These are phyloP conservation scores for Porites cylindrica DNA, from an alignment of 92 coral and sea anemone genomes.

Conservation along the genomic window DNA sequence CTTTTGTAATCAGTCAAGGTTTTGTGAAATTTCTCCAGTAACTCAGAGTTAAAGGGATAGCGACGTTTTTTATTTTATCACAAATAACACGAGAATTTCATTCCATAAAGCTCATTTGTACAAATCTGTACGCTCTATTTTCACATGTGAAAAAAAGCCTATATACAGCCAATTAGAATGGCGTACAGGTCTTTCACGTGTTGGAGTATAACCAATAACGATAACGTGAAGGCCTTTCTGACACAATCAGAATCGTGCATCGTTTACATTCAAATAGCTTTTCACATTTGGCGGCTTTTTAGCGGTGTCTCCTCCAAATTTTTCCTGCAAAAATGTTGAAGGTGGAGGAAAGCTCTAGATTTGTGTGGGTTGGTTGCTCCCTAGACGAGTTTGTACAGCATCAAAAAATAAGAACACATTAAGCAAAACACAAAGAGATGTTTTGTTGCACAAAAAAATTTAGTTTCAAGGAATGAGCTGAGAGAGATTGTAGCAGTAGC, in stretches of 20 bases:
- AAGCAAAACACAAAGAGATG: constrained; percentile 15
- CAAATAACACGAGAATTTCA: too few relatives aligned
- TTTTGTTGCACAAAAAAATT: not conserved
- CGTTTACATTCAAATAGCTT: too few relatives aligned
- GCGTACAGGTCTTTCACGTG: not conserved
- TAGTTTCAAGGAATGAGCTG: not conserved
- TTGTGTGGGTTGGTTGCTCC: constrained; percentile 9
- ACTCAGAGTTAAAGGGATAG: too few relatives aligned
- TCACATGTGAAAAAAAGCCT: too few relatives aligned
- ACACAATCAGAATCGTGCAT: constrained; percentile 7
- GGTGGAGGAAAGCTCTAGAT: constrained; percentile 13
- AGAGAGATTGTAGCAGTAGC: not conserved
- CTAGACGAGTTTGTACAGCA: not conserved
- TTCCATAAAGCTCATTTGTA: too few relatives aligned
- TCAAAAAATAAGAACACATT: constrained; percentile 21
- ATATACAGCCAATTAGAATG: not conserved
- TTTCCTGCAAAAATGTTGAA: not conserved
- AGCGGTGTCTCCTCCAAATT: constrained; percentile 9
- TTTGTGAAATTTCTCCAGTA: too few relatives aligned
- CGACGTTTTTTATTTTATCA: too few relatives aligned
- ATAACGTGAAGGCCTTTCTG: not conserved
- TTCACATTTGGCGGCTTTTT: not conserved
- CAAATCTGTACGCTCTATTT: too few relatives aligned
- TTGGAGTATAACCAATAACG: not conserved
- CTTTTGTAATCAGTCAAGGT: too few relatives aligned